Conservation (phyloP, 2,888 invertebrate genomes). For the Monochamus alternatus region DNA sequence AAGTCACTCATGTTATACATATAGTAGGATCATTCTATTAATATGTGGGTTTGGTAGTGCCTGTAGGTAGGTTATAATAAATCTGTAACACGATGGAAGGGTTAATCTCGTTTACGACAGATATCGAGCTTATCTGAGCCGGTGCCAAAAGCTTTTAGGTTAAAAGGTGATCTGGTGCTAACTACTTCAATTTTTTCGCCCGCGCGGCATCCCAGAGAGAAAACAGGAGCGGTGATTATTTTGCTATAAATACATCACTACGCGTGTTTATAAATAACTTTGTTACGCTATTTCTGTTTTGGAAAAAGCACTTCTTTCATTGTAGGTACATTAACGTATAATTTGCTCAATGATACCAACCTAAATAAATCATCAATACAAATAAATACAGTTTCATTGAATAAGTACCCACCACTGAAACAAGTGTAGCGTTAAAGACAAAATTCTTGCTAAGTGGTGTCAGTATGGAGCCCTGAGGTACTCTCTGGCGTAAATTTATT, state of each 20-base stretch:
- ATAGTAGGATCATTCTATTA: background rate
- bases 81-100: constrained; percentile 46
- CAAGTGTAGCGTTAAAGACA: no score
- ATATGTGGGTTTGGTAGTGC: background rate
- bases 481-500: no score
- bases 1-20: background rate
- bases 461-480: no score
- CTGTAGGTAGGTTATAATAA: constrained; percentile 29
- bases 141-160: constrained; percentile 71
- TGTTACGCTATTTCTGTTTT: no score
- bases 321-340: no score
- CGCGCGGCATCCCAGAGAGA: constrained; percentile 61
- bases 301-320: no score
- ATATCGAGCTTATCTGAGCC: constrained; percentile 58
- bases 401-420: no score
- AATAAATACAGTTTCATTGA: no score
- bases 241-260: constrained; percentile 60
- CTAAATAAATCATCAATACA: no score
- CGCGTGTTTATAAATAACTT: constrained; percentile 15
- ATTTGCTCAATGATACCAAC: no score
- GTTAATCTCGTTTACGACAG: constrained; percentile 50
- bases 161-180: constrained; percentile 73
- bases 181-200: constrained; percentile 70
- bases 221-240: constrained; percentile 60
- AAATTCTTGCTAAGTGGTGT: no score